Evolutionary conservation across 2,888 invertebrate species (phyloP).

Genomic region (Podabrus alpinus): DNA sequence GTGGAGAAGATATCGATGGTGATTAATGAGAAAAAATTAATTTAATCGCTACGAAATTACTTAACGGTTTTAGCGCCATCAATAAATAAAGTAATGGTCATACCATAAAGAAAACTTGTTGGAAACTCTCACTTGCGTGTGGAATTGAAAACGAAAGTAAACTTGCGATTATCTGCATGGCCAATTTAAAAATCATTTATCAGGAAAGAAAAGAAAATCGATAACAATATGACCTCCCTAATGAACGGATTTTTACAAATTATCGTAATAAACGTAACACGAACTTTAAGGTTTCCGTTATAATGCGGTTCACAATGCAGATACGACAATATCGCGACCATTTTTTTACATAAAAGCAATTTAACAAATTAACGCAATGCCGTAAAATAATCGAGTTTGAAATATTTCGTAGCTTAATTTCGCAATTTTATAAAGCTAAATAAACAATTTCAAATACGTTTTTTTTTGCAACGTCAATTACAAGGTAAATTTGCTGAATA

Average conservation of each 20-base stretch:
- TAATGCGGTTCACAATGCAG: conserved; percentile 1
- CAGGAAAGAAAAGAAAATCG: conserved; percentile 1
- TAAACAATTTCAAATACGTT: not conserved
- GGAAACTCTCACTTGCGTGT: conserved; percentile 24
- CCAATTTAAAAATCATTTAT: conserved; percentile 1
- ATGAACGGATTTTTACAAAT: not conserved
- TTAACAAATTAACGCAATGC: not conserved
- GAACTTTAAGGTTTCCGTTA: not conserved
- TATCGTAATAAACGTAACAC: not conserved
- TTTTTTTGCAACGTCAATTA: not conserved
- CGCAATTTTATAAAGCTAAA: not conserved
- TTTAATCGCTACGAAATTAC: not conserved
- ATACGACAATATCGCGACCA: not conserved
- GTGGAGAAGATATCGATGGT: not conserved
- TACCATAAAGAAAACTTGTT: not conserved
- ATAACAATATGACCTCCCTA: not conserved
- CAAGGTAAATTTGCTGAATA: not conserved
- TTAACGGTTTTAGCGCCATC: not conserved
- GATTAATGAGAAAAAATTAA: not conserved
- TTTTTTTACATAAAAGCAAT: not conserved
- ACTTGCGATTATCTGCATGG: conserved; percentile 19
- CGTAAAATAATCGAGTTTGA: not conserved
- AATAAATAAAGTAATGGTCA: not conserved
- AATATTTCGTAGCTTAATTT: not conserved
- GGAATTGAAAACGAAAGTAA: conserved; percentile 43